Percentiles rank a stretch among this genome's conserved stretches.
phyloP scores from a whole-genome alignment of 1,140 invertebrate species.

The Zaprionus tsacasi region DNA sequence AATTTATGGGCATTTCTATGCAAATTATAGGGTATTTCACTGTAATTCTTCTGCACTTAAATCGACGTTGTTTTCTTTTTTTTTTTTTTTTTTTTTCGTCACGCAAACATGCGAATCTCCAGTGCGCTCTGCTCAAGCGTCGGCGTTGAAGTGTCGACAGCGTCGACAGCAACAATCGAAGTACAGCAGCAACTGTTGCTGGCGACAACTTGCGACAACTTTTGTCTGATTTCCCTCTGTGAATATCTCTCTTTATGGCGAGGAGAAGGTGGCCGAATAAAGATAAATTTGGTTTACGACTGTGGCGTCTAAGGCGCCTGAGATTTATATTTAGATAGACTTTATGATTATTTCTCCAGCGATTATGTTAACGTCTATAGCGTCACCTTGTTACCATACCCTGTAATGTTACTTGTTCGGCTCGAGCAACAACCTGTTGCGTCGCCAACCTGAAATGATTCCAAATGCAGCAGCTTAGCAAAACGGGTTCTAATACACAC shows the following conservation, averaged over 20 bases:
- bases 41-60: not conserved
- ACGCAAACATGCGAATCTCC: slow-evolving; percentile 46
- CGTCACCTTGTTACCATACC: not conserved
- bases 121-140: slow-evolving; percentile 37
- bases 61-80: not conserved
- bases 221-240: slow-evolving; percentile 27
- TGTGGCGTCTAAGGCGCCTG: slow-evolving; percentile 15
- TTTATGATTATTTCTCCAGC: slow-evolving; percentile 4
- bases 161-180: slow-evolving; percentile 19
- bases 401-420: not conserved
- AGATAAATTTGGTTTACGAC: slow-evolving; percentile 57
- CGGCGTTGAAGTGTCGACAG: slow-evolving; percentile 27
- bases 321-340: slow-evolving; percentile 23
- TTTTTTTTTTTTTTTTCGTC: not conserved
- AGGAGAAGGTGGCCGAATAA: slow-evolving; percentile 21
- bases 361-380: not conserved
- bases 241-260: slow-evolving; percentile 4
- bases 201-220: slow-evolving; percentile 29
- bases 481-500: slow-evolving; percentile 52
- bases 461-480: slow-evolving; percentile 19
- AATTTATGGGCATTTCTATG: slow-evolving; percentile 61
- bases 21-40: slow-evolving; percentile 39
- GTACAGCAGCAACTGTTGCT: slow-evolving; percentile 31
- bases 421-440: slow-evolving; percentile 32
- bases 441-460: slow-evolving; percentile 20